Evolutionary conservation across 2,797 vertebrate genomes (phyloP).

Genomic region (Takifugu rubripes): DNA sequence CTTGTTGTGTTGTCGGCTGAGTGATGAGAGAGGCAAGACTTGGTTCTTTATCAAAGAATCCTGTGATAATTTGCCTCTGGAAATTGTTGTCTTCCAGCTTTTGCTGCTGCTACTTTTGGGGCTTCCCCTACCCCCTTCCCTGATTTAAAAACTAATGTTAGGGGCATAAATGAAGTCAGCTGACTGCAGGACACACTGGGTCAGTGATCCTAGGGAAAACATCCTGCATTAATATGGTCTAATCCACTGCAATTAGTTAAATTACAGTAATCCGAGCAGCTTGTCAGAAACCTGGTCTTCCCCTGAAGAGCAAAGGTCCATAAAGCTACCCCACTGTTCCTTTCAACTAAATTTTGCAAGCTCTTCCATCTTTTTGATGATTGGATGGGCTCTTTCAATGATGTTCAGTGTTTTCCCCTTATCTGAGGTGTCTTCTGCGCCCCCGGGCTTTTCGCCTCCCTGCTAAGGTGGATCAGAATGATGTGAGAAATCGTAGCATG

Average conservation of each 20-base stretch:
- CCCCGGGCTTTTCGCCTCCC: slow-evolving; percentile 48
- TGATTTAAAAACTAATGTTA: slow-evolving; percentile 29
- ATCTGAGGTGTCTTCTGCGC: slow-evolving; percentile 30
- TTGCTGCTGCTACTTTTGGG: slow-evolving; percentile 36
- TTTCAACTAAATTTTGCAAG: slow-evolving; percentile 18
- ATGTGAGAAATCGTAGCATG: slow-evolving; percentile 57
- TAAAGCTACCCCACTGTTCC: neutral
- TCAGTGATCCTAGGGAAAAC: slow-evolving; percentile 96
- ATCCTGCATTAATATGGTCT: slow-evolving; percentile 99
- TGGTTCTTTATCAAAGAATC: slow-evolving; percentile 80
- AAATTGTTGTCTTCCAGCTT: slow-evolving; percentile 75
- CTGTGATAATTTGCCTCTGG: slow-evolving; percentile 76
- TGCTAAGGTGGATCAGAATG: slow-evolving; percentile 64
- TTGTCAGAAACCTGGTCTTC: slow-evolving; percentile 94
- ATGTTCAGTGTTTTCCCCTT: slow-evolving; percentile 42
- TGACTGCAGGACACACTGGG: slow-evolving; percentile 75
- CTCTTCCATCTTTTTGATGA: slow-evolving; percentile 25
- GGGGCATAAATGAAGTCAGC: slow-evolving; percentile 5
- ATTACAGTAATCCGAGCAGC: slow-evolving; percentile 91
- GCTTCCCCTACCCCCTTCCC: slow-evolving; percentile 21
- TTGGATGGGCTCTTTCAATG: slow-evolving; percentile 31
- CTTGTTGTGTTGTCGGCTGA: slow-evolving; percentile 30
- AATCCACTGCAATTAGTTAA: slow-evolving; percentile 99
- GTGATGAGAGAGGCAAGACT: slow-evolving; percentile 62
- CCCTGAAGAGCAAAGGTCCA: slow-evolving; percentile 67